Evolutionary conservation across 2,113 vertebrate genomes (phyloP), one percentile per base, ranked within the genome.

Genomic region (Chionis minor): DNA sequence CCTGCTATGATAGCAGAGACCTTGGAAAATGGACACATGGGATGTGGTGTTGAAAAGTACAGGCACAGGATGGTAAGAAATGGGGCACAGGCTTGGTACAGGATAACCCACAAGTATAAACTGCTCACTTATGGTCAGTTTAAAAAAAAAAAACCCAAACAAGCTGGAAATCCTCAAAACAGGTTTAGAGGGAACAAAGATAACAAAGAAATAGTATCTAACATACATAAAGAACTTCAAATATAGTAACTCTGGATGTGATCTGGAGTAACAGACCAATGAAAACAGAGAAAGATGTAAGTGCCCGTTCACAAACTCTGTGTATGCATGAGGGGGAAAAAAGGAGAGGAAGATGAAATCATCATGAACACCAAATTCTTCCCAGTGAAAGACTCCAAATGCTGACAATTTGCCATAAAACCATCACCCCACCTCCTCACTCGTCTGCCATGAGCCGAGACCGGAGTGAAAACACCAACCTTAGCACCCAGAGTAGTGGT

Each of bases 401-500:
- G 15, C 28, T 70, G 27, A 27, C 26, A 38, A 19, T 58, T 54
- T 78, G 16, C 12, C 6, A 26, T 45, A 52, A 52, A 9, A n/a
- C 5, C 9, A 7, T 2, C 14, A 49, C 22, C 12, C 4, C 5
- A 19, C 11, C 6, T 27, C 16, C 24, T 26, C 16, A 21, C 14
- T 2, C 26, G 6, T 18, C 47, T 20, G 20, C 47, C 47, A 19
- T 19, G 49, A 69, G 44, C 21, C 0, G 1, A 3, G 5, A 51
- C 8, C 44, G 58, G 44, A 45, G 28, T 45, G 58, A 72, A 58
- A 79, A 65, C 18, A 79, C 6, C 42, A 72, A 58, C 32, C 10
- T 52, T 44, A 38, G 27, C 35, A 65, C 22, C 8, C 44, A 51
- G 42, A 38, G 7, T 5, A 49, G 17, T 19, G 42, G 56, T 42